Percentiles rank a stretch among this genome's conserved stretches.
These are phyloP conservation scores for Sebastes dallii DNA, from an alignment of 2,797 vertebrate species.

Conservation along the genomic window DNA sequence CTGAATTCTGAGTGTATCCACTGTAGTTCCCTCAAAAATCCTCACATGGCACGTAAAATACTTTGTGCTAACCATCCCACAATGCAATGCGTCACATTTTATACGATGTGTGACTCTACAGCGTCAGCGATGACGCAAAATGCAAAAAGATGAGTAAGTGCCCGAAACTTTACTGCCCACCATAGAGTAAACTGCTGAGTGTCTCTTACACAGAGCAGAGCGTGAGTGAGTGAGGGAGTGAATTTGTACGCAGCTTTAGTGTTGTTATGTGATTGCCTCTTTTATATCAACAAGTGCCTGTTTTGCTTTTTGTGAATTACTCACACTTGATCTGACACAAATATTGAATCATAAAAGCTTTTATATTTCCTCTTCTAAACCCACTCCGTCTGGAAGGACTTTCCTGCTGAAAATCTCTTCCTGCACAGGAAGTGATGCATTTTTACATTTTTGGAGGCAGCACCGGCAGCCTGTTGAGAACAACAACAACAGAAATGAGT, in stretches of 20 bases:
- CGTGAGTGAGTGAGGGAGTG: background rate
- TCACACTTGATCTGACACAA: background rate
- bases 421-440: slow-evolving; percentile 1
- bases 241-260: background rate
- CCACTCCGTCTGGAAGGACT: background rate
- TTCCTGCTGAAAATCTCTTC: slow-evolving; percentile 13
- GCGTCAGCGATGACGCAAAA: background rate
- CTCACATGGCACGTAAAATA: background rate
- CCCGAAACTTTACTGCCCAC: background rate
- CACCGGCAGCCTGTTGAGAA: background rate
- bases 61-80: background rate
- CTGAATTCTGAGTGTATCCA: background rate
- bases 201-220: background rate
- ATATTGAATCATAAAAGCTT: background rate
- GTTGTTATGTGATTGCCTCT: background rate
- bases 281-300: background rate
- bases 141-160: background rate
- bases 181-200: background rate
- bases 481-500: background rate
- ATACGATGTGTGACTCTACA: background rate
- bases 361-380: background rate
- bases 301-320: background rate
- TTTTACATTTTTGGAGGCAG: background rate
- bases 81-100: background rate
- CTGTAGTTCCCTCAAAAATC: background rate